These are phyloP conservation scores for Oreochromis mossambicus DNA, from an alignment of 2,797 vertebrate species.

Conservation along the genomic window DNA sequence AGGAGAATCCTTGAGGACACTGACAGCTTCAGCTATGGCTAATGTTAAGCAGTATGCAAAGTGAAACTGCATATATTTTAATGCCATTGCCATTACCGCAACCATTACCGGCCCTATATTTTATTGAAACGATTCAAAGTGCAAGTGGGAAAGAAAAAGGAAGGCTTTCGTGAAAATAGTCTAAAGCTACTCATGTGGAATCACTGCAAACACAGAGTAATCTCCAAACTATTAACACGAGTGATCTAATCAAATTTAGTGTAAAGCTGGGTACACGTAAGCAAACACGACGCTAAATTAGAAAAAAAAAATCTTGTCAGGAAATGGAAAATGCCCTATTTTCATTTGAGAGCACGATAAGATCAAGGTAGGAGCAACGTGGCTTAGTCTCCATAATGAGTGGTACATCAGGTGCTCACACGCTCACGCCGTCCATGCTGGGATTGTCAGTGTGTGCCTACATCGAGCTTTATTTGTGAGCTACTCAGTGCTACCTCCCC, in stretches of 20 bases:
- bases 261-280: background rate
- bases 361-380: background rate
- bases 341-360: background rate
- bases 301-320: background rate
- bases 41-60: conserved; percentile 39
- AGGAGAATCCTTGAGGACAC: conserved; percentile 50
- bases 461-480: background rate
- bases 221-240: background rate
- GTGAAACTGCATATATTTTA: background rate
- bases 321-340: background rate
- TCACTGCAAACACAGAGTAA: background rate
- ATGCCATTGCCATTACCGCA: background rate
- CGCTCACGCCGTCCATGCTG: background rate
- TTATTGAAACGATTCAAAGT: background rate
- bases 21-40: conserved; percentile 39
- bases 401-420: background rate
- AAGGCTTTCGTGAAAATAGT: background rate
- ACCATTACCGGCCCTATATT: background rate
- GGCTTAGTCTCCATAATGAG: conserved; percentile 6
- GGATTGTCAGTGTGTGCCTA: conserved; percentile 2
- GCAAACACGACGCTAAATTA: background rate
- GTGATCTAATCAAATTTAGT: background rate
- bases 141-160: background rate
- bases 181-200: background rate
- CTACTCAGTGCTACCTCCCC: background rate